A percentile compares a stretch with the other conserved stretches of the same genome.
These are phyloP conservation scores for Chrysomallon squamiferum DNA, from an alignment of 1,140 invertebrate genomes.

Conservation along the genomic window DNA sequence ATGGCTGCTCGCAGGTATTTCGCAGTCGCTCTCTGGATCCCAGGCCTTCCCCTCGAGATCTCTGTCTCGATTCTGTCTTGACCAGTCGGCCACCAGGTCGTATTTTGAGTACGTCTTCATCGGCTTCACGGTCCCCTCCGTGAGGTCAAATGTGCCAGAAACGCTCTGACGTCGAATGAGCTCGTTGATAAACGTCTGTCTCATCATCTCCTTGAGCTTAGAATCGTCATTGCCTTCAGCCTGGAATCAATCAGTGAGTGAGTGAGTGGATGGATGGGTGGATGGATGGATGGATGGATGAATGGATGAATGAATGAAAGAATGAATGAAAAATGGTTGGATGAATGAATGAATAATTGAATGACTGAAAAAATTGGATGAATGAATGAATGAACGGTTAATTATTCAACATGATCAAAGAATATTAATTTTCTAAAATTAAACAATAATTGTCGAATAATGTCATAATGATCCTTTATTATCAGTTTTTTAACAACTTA, in stretches of 20 bases:
- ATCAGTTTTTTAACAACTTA: too few species aligned
- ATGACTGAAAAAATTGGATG: too few species aligned
- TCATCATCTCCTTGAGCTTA: constrained; percentile 31
- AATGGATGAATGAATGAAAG: too few species aligned
- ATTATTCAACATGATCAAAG: too few species aligned
- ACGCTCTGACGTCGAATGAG: constrained; percentile 33
- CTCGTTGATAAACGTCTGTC: constrained; percentile 34
- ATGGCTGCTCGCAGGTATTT: constrained; percentile 55
- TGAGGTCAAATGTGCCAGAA: constrained; percentile 48
- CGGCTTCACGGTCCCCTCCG: constrained; percentile 51
- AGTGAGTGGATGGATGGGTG: too few species aligned
- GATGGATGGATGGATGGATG: too few species aligned
- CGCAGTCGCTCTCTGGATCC: constrained; percentile 52
- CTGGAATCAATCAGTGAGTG: neutral
- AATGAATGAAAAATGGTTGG: too few species aligned
- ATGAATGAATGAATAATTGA: too few species aligned
- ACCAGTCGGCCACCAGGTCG: constrained; percentile 36
- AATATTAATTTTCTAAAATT: too few species aligned
- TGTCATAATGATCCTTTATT: too few species aligned
- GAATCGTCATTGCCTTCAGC: neutral
- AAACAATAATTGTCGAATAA: too few species aligned
- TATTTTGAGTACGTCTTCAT: constrained; percentile 24
- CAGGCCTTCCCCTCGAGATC: constrained; percentile 43
- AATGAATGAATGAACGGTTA: too few species aligned
- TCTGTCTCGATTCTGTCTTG: constrained; percentile 14